Base-by-base conservation (phyloP, 2,888 invertebrate species). In the Eledona agricola region DNA sequence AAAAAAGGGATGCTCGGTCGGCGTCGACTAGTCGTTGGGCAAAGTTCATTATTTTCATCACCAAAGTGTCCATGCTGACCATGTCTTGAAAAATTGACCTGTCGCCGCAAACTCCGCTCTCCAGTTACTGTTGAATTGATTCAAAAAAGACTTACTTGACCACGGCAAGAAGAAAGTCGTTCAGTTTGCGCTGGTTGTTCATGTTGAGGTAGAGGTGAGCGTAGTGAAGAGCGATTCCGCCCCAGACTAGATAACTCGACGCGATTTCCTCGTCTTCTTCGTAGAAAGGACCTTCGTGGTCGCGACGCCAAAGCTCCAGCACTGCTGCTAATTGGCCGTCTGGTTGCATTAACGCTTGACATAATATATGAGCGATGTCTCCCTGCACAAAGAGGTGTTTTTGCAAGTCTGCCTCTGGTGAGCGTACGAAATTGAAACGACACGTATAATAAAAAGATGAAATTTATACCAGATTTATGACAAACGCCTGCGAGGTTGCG, bases 11-110 rank as follows among this genome's bases (percentile, higher is more conserved):
- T 0, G 92, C 91, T 17, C 92, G 77, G 70, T 93, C 93, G 0
- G 93, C 93, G 62, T 87, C 85, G 3, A 93, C 92, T 3, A 93
- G 77, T 26, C 84, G 81, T 71, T 91, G 90, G 0, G 90, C 91
- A 70, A 88, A 90, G 70, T 89, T 88, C 83, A 93, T 85, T 51
- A 93, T 88, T 71, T 89, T 88, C 72, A 88, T 86, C 17, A 93
- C 90, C 1, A 93, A 80, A 50, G 84, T 83, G 64, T 92, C 90
- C 80, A 92, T 86, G 59, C 89, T 89, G 31, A 89, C 86, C 83
- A 93, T 92, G 67, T 93, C 90, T 78, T 92, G 90, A 70, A 93
- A 93, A 69, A 93, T 90, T 4, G 89, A 89, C 72, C 91, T 91
- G 75, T 20, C 78, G 22, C n/a, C n/a, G n/a, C 7, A 23, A 12